Evolutionary conservation across 2,888 invertebrate genomes (phyloP), one percentile per base, ranked within the genome.

Genomic region (Caenorhabditis plicata): DNA sequence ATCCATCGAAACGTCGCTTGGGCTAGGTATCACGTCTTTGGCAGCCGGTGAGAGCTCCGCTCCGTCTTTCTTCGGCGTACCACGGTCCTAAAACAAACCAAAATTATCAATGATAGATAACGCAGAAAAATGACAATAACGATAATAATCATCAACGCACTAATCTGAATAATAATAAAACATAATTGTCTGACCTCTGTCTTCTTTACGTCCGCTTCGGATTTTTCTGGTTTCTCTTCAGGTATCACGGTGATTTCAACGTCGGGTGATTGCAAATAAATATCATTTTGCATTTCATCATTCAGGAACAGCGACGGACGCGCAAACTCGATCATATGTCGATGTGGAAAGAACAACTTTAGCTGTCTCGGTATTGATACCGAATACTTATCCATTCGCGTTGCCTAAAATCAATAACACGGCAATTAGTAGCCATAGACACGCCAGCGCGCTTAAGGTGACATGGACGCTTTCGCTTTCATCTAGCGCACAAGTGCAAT

Each of bases 381-480:
- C 2, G 40, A 42, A 15, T 48, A 33, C 35, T 39, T 53, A n/a
- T 62, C 55, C 11, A 52, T 11, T 13, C 47, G 40, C n/a, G 55
- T 50, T 9, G 62, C 38, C 22, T 61, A 55, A 43, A 54, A 58
- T 44, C 47, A 53, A 4, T 35, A 38, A 39, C 45, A 49, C 26
- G 25, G 15, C n/a, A 23, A n/a, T n/a, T n/a, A n/a, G n/a, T n/a
- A n/a, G n/a, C n/a, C n/a, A n/a, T n/a, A n/a, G n/a, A n/a, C n/a
- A n/a, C n/a, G n/a, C n/a, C n/a, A n/a, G n/a, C n/a, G n/a, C n/a
- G n/a, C n/a, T n/a, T n/a, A n/a, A n/a, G n/a, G n/a, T n/a, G n/a
- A n/a, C n/a, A n/a, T n/a, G n/a, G n/a, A n/a, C n/a, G n/a, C n/a
- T n/a, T n/a, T n/a, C n/a, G n/a, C n/a, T n/a, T n/a, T n/a, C n/a